Evolutionary conservation across 2,113 vertebrate genomes (phyloP).

Genomic region (Oplegnathus fasciatus): DNA sequence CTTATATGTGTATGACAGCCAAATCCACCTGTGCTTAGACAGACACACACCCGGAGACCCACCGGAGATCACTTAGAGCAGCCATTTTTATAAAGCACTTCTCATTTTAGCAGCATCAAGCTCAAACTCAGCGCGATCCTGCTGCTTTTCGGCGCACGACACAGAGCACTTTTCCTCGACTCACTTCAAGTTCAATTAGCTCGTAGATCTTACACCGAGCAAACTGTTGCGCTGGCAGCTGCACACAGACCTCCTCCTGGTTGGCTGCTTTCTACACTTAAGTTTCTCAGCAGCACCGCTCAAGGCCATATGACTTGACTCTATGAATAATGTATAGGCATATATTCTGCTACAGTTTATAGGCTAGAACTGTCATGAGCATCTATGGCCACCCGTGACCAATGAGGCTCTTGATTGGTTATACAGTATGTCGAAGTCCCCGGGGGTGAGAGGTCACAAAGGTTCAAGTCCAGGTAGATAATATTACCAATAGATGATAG

Average conservation of each 20-base stretch:
- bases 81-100: conserved; percentile 56
- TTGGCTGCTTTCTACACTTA: conserved; percentile 53
- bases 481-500: conserved; percentile 55
- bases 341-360: conserved; percentile 44
- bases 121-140: conserved; percentile 26
- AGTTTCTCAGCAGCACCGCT: conserved; percentile 68
- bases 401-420: conserved; percentile 35
- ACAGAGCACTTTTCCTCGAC: conserved; percentile 53
- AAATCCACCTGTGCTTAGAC: not conserved
- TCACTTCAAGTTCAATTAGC: conserved; percentile 69
- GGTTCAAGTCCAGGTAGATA: conserved; percentile 54
- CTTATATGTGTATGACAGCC: not conserved
- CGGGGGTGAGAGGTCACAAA: conserved; percentile 40
- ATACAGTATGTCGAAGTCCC: conserved; percentile 26
- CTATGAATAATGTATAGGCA: conserved; percentile 67
- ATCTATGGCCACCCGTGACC: conserved; percentile 51
- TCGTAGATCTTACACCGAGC: conserved; percentile 25
- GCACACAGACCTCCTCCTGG: conserved; percentile 56
- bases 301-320: conserved; percentile 63
- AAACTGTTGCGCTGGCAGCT: conserved; percentile 61
- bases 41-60: conserved; percentile 6
- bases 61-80: conserved; percentile 37
- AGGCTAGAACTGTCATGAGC: conserved; percentile 52
- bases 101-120: conserved; percentile 42
- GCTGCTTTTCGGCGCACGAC: conserved; percentile 22